Conservation (phyloP, 2,888 invertebrate species). For the Chymomyza fuscimana region DNA sequence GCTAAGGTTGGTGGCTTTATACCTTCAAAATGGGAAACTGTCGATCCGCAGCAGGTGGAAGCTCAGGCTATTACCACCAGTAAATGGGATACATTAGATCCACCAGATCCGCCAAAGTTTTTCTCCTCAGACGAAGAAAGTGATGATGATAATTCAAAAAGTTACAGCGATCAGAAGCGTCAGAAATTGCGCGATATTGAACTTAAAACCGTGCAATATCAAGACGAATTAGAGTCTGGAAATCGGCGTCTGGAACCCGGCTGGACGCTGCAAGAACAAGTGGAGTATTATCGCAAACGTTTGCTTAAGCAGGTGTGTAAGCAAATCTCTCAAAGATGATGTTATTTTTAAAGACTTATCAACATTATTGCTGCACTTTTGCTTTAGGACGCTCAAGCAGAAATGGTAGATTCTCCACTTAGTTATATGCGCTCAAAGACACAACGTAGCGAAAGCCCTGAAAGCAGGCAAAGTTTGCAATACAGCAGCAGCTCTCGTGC, state of each 20-base stretch:
- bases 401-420: conserved; percentile 69
- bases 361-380: background rate
- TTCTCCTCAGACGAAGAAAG: conserved; percentile 74
- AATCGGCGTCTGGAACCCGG: conserved; percentile 86
- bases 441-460: conserved; percentile 68
- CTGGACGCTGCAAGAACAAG: conserved; percentile 89
- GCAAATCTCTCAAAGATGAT: rapidly evolving
- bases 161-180: conserved; percentile 86
- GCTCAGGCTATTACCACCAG: conserved; percentile 92
- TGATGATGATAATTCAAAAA: conserved; percentile 79
- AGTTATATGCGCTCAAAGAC: conserved; percentile 54
- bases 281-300: conserved; percentile 94
- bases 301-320: conserved; percentile 88
- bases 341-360: background rate
- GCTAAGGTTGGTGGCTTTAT: conserved; percentile 85
- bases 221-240: conserved; percentile 96
- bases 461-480: conserved; percentile 38
- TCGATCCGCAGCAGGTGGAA: conserved; percentile 92
- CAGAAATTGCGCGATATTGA: conserved; percentile 93
- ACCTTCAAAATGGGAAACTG: conserved; percentile 97
- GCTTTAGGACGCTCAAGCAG: conserved; percentile 52
- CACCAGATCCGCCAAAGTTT: conserved; percentile 78
- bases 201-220: conserved; percentile 95
- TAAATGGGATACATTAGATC: conserved; percentile 91
- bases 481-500: conserved; percentile 58